Evolutionary conservation across 2,888 invertebrate species (phyloP).

Genomic region (Leucophora obtusa): DNA sequence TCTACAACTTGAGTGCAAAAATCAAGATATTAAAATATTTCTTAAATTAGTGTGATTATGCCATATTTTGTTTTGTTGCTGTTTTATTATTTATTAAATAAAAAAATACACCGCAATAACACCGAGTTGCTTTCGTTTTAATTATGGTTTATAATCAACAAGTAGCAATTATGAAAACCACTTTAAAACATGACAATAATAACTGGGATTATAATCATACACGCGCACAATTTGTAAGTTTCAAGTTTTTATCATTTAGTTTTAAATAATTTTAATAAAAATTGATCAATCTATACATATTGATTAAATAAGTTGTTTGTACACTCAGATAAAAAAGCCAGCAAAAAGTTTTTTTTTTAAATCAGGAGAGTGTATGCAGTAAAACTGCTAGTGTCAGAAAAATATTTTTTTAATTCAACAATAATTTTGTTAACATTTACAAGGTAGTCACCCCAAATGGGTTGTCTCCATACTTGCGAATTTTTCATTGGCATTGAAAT

Average conservation of each 20-base stretch:
- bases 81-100: neutral
- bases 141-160: slow-evolving; percentile 41
- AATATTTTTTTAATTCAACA: no score
- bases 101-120: neutral
- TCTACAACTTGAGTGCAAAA: neutral
- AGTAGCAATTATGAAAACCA: slow-evolving; percentile 51
- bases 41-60: neutral
- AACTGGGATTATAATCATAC: slow-evolving; percentile 40
- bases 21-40: neutral
- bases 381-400: no score
- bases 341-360: no score
- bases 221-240: slow-evolving; percentile 36
- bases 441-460: no score
- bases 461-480: no score
- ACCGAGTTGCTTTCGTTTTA: slow-evolving; percentile 22
- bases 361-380: no score
- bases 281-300: neutral
- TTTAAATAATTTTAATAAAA: neutral
- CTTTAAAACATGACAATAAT: slow-evolving; percentile 38
- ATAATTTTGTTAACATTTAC: no score
- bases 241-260: neutral
- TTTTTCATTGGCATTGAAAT: no score
- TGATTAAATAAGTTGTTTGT: neutral
- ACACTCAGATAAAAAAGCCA: no score
- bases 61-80: neutral